Evolutionary conservation across 2,113 vertebrate species (phyloP), one percentile per base, ranked within the genome.

Genomic region (Sphyrna mokarran): DNA sequence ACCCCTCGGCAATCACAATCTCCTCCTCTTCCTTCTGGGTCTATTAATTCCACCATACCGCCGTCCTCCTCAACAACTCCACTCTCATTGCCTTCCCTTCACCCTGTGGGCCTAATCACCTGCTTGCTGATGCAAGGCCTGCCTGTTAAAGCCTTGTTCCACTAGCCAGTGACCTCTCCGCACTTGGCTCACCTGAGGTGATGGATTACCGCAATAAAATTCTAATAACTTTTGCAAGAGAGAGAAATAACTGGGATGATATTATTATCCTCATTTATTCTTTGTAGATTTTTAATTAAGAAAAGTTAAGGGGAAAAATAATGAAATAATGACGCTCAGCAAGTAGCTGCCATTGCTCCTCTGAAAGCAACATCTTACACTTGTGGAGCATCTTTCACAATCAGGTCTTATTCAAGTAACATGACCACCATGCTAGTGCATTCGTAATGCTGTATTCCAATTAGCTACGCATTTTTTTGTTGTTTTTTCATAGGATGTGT

Each of bases 181-280:
- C 40, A 13, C 37, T 94, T 48, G 37, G 37, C 20, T 37, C 66
- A 69, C 18, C 63, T 40, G 8, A 69, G n/a, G 66, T 69, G 91
- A 94, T 37, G 33, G 91, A 94, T 94, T 70, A 68, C 91, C 43
- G 14, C 66, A 94, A 69, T 94, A 69, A 94, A 94, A 94, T 40
- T 69, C 63, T 94, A 93, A 93, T 93, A 93, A 37, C 90, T 66
- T 93, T 23, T 37, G 26, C 8, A 13, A 93, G n/a, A 20, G 58
- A n/a, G 13, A 94, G 48, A 66, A 94, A 69, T 94, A n/a, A 43
- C 63, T 20, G 29, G 61, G 63, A 37, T 66, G 58, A 66, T 40
- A 40, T 18, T 66, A 93, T 93, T 93, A 66, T 66, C n/a, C 10
- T 68, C 90, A 68, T 94, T 94, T 40, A 43, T 69, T 94, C 66